Percentiles rank a stretch among this genome's conserved stretches.
Evolutionary conservation across 2,113 vertebrate genomes (phyloP).

Genomic region (Brachypteracias leptosomus): DNA sequence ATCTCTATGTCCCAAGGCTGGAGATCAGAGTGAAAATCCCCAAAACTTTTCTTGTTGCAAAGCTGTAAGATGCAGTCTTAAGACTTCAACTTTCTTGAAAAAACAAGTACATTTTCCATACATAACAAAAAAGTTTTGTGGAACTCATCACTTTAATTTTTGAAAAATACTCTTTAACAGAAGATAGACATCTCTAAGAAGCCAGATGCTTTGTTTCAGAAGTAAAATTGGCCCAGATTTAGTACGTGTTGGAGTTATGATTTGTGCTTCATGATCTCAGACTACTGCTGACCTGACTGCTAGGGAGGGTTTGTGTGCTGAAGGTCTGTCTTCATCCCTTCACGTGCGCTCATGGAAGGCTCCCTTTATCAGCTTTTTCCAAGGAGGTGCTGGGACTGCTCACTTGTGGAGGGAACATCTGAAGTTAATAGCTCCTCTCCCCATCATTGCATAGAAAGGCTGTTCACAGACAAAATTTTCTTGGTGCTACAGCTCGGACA

Average conservation of each 20-base stretch:
- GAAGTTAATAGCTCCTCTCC: background rate
- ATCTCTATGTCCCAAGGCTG: background rate
- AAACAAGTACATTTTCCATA: background rate
- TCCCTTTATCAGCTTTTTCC: background rate
- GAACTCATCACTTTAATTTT: background rate
- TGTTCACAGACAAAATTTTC: background rate
- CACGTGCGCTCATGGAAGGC: accelerated
- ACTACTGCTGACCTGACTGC: background rate
- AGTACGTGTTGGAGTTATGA: background rate
- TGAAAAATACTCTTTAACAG: background rate
- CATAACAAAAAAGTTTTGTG: background rate
- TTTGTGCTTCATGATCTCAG: background rate
- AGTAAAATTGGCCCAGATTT: background rate
- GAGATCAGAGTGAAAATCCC: background rate
- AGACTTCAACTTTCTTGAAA: background rate
- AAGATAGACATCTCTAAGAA: background rate
- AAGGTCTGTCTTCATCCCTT: background rate
- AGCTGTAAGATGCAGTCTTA: background rate
- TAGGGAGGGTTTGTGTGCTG: background rate
- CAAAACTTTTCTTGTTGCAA: background rate
- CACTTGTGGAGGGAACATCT: background rate
- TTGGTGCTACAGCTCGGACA: background rate
- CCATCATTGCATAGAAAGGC: background rate
- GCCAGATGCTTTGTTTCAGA: background rate
- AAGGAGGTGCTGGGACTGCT: background rate